A percentile compares a stretch with the other conserved stretches of the same genome.
These are phyloP conservation scores for Virgularia gustaviana DNA, from an alignment of 92 coral and sea anemone species.

Conservation along the genomic window DNA sequence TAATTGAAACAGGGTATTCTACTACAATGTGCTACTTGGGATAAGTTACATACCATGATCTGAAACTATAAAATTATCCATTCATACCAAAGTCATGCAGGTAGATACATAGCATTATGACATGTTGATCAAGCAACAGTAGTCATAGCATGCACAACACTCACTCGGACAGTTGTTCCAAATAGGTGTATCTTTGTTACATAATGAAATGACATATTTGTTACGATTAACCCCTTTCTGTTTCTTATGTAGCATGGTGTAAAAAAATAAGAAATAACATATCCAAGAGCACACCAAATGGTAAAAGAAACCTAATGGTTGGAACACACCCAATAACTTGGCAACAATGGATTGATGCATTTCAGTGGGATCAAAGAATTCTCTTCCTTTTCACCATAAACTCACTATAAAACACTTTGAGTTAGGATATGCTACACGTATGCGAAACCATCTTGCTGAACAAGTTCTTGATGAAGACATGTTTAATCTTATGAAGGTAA, in stretches of 20 bases:
- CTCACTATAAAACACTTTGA: slow-evolving; percentile 38
- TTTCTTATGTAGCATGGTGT: slow-evolving; percentile 12
- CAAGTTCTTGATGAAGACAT: slow-evolving; percentile 40
- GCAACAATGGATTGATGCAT: slow-evolving; percentile 37
- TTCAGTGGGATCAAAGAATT: slow-evolving; percentile 44
- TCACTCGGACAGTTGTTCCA: too few species aligned
- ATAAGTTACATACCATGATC: too few species aligned
- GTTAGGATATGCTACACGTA: slow-evolving; percentile 37
- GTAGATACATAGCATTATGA: too few species aligned
- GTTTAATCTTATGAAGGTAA: slow-evolving; percentile 35
- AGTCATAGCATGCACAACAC: too few species aligned
- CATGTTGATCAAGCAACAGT: too few species aligned
- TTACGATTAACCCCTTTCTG: too few species aligned
- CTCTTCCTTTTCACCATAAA: slow-evolving; percentile 25
- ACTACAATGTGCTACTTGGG: too few species aligned
- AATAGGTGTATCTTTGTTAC: too few species aligned
- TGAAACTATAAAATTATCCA: too few species aligned
- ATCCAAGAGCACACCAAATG: slow-evolving; percentile 17
- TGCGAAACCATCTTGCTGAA: slow-evolving; percentile 48
- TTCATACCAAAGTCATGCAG: too few species aligned
- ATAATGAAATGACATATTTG: too few species aligned
- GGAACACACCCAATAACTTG: slow-evolving; percentile 14
- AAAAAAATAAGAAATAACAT: slow-evolving; percentile 27
- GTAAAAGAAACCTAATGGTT: slow-evolving; percentile 10
- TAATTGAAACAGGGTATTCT: too few species aligned